These are phyloP conservation scores for Ganaspis sp. DNA, from an alignment of 1,140 invertebrate genomes.

Conservation along the genomic window DNA sequence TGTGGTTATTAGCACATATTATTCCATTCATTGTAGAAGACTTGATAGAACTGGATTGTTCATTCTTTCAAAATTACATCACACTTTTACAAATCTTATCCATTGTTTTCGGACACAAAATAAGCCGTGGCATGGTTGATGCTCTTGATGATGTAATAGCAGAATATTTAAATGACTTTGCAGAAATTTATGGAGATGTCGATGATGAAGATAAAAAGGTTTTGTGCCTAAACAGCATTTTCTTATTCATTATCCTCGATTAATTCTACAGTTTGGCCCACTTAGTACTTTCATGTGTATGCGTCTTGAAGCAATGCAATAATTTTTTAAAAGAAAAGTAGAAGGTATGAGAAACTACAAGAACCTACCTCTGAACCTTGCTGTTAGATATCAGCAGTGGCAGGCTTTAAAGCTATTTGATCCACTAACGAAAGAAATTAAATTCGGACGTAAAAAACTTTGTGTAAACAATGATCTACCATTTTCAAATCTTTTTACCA, in stretches of 20 bases:
- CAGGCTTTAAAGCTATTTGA: not conserved
- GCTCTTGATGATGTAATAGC: not conserved
- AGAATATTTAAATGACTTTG: not conserved
- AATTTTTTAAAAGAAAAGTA: slow-evolving; percentile 25
- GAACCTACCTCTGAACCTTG: not conserved
- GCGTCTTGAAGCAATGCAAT: slow-evolving; percentile 38
- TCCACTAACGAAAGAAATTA: not conserved
- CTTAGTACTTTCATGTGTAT: slow-evolving; percentile 33
- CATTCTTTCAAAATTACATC: not conserved
- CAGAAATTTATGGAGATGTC: not conserved
- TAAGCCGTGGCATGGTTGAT: not conserved
- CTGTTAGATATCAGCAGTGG: slow-evolving; percentile 11
- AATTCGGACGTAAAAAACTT: not conserved
- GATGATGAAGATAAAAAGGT: not conserved
- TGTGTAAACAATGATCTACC: not conserved
- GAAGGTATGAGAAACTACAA: not conserved
- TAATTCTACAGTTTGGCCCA: slow-evolving; percentile 31
- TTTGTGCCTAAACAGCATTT: slow-evolving; percentile 42
- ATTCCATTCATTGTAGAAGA: not conserved
- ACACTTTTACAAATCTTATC: not conserved
- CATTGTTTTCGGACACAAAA: not conserved
- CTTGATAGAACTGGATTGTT: not conserved
- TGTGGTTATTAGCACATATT: not conserved
- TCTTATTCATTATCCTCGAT: slow-evolving; percentile 30
- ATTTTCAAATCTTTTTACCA: not conserved